Evolutionary conservation across 1,140 invertebrate genomes (phyloP).

Genomic region (Dreissena polymorpha): DNA sequence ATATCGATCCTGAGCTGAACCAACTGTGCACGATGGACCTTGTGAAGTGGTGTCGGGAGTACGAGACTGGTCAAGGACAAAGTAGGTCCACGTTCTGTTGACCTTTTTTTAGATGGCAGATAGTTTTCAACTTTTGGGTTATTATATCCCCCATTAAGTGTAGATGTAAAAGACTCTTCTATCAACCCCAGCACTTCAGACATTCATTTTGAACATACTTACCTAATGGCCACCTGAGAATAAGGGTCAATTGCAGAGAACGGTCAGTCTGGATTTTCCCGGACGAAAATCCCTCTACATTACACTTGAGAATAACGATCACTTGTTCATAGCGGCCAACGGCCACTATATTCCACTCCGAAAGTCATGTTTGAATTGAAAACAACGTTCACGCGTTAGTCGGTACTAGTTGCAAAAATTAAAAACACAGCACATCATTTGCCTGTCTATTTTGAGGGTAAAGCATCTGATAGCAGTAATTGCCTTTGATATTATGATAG

Average conservation of each 20-base stretch:
- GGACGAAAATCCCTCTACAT: too few species aligned
- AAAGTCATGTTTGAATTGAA: background rate
- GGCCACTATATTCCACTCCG: background rate
- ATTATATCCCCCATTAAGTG: background rate
- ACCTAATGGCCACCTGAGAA: background rate
- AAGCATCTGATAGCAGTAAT: too few species aligned
- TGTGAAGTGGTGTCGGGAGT: conserved; percentile 90
- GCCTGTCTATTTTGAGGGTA: too few species aligned
- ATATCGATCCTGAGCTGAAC: conserved; percentile 82
- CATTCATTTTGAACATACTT: too few species aligned
- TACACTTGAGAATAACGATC: too few species aligned
- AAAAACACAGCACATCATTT: too few species aligned
- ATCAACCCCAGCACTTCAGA: too few species aligned
- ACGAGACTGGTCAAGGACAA: conserved; percentile 90
- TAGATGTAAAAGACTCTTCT: background rate
- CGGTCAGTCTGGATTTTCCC: too few species aligned
- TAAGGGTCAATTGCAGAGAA: too few species aligned
- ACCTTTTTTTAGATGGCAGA: background rate
- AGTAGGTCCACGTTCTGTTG: conserved; percentile 72
- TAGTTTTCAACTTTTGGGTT: background rate
- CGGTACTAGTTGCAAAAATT: too few species aligned
- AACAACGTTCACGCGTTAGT: background rate
- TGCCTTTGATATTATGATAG: too few species aligned
- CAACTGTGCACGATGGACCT: conserved; percentile 83
- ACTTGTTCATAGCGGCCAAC: too few species aligned